A percentile compares a stretch with the other conserved stretches of the same genome.
Conservation (phyloP, 2,113 vertebrate species). For the Silurus meridionalis region DNA sequence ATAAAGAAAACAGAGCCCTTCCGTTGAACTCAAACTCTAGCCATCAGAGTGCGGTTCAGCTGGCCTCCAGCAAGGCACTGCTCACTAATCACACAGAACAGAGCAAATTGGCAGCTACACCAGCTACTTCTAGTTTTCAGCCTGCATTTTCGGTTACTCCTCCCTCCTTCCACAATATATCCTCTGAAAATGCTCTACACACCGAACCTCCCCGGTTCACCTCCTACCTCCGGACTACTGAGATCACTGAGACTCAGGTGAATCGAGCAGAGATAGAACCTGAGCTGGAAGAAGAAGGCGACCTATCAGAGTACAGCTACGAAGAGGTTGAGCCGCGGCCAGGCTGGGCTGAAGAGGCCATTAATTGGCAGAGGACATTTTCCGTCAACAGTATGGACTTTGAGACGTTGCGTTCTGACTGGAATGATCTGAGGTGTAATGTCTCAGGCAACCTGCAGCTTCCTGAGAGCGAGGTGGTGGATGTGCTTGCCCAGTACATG, state of each 20-base stretch:
- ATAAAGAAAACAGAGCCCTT: slow-evolving; percentile 60
- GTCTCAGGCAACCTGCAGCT: slow-evolving; percentile 97
- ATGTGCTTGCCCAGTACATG: slow-evolving; percentile 95
- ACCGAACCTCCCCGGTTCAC: slow-evolving; percentile 68
- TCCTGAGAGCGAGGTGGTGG: slow-evolving; percentile 89
- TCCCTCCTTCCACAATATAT: slow-evolving; percentile 56
- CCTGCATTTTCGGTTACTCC: slow-evolving; percentile 37
- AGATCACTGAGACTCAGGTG: slow-evolving; percentile 73
- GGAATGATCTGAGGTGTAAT: slow-evolving; percentile 97
- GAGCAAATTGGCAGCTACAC: slow-evolving; percentile 51
- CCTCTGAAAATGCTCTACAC: slow-evolving; percentile 59
- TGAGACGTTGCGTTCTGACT: slow-evolving; percentile 93
- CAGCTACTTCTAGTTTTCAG: not conserved
- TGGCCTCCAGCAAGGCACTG: slow-evolving; percentile 55
- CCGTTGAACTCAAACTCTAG: slow-evolving; percentile 64
- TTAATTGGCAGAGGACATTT: slow-evolving; percentile 97
- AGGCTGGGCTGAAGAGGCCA: slow-evolving; percentile 89
- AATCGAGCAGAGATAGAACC: slow-evolving; percentile 63
- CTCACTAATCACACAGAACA: slow-evolving; percentile 41
- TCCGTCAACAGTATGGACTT: slow-evolving; percentile 92
- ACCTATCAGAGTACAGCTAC: slow-evolving; percentile 86
- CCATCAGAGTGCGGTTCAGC: slow-evolving; percentile 58
- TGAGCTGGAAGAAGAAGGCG: slow-evolving; percentile 77
- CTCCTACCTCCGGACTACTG: slow-evolving; percentile 81
- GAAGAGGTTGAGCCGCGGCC: slow-evolving; percentile 80